Evolutionary conservation across 2,113 vertebrate genomes (phyloP).

Genomic region (Osmerus mordax): DNA sequence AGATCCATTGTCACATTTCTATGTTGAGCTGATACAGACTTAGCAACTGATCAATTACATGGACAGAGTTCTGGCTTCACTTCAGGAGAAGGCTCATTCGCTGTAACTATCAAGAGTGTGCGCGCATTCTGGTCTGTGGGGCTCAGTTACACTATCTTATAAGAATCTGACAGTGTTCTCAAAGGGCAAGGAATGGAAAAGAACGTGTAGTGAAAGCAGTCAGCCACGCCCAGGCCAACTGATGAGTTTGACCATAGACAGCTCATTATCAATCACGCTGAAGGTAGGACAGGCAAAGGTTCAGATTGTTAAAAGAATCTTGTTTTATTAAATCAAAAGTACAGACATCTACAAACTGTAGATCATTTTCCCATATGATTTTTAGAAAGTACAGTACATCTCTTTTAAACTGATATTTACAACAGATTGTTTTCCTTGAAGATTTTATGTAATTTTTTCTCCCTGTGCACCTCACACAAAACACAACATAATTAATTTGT

Average conservation of each 20-base stretch:
- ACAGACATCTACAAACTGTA: constrained; percentile 74
- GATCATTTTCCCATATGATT: constrained; percentile 67
- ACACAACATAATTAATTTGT: constrained; percentile 54
- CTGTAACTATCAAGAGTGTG: constrained; percentile 45
- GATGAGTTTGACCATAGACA: constrained; percentile 17
- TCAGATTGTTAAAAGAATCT: constrained; percentile 48
- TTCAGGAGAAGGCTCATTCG: constrained; percentile 49
- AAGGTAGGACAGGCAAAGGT: not conserved
- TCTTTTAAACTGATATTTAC: constrained; percentile 66
- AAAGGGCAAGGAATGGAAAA: constrained; percentile 22
- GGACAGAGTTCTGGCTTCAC: not conserved
- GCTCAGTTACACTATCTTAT: constrained; percentile 39
- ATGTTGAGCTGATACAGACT: not conserved
- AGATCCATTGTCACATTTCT: no score
- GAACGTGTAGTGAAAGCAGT: constrained; percentile 24
- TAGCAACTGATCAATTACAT: not conserved
- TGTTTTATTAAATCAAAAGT: constrained; percentile 78
- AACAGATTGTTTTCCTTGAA: constrained; percentile 42
- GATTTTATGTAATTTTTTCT: constrained; percentile 45
- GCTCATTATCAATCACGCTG: not conserved
- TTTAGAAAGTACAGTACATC: constrained; percentile 77
- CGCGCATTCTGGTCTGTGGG: constrained; percentile 40
- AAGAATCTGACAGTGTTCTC: constrained; percentile 30
- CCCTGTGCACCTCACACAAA: constrained; percentile 52
- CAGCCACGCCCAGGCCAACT: constrained; percentile 14